Base-by-base conservation (phyloP, 30 jellyfish, hydroid and myxozoan genomes). In the Turritopsis dohrnii region DNA sequence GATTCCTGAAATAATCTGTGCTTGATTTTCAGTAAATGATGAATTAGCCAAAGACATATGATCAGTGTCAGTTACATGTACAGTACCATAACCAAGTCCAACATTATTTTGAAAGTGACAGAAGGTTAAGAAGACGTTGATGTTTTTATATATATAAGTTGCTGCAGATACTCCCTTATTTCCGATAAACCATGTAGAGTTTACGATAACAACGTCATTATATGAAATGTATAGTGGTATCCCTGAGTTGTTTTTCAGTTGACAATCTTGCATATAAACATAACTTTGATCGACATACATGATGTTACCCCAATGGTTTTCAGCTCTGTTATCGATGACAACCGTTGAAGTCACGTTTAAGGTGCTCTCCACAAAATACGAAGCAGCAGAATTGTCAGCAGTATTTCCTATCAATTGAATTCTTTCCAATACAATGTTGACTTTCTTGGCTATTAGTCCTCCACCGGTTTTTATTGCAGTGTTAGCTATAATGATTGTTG, bases 201-300 rank as follows among this genome's bases (percentile, higher is more conserved):
- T 41, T 13, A 41, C 60, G 13, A 41, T 13, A 3, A 13, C 13
- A 41, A 3, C 13, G 60, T 41, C 60, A 41, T 41, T 41, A 41
- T 41, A 13, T 3, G 13, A 41, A 13, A 41, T 41, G 13, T 41
- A 41, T 41, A 41, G 60, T 41, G 60, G 60, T 41, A 41, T 41
- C 60, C 60, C 60, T 41, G 77, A n/a, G 77, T 69, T 69, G 77
- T 69, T 69, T 69, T 7, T 69, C 7, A 69, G 77, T n/a, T 0
- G 28, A 69, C 31, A 69, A n/a, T 69, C 30, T 69, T 9, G 22
- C 28, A 69, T 27, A 69, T 0, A 69, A 69, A 69, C 8, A 0
- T 8, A 69, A 8, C 23, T 7, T 69, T 19, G 16, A 19, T 19
- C 28, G 22, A 69, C 22, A 69, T 7, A 69, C 31, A 69, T 23